These are phyloP conservation scores for Copidosoma aretas DNA, from an alignment of 2,888 invertebrate species.

Conservation along the genomic window DNA sequence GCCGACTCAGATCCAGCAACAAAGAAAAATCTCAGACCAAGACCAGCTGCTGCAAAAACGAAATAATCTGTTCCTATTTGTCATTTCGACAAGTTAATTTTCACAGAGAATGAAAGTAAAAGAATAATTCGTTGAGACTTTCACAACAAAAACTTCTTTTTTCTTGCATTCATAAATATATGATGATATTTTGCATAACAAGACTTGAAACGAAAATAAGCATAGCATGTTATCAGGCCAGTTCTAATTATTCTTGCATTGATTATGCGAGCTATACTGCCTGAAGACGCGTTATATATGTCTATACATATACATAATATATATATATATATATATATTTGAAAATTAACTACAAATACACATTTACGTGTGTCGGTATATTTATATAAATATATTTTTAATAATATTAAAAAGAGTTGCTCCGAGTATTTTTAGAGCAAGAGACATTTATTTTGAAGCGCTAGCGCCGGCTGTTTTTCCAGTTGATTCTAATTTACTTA, in stretches of 20 bases:
- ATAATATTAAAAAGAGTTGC: conserved; percentile 36
- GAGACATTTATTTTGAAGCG: not conserved
- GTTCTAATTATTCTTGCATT: conserved; percentile 18
- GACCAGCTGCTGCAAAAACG: conserved; percentile 63
- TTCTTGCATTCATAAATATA: conserved; percentile 29
- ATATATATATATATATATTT: conserved; percentile 9
- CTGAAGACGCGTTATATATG: conserved; percentile 37
- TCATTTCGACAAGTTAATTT: conserved; percentile 12
- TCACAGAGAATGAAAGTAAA: conserved; percentile 5
- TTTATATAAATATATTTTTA: conserved; percentile 34
- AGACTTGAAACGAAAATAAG: conserved; percentile 37
- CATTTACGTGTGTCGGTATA: conserved; percentile 16
- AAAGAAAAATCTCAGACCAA: conserved; percentile 74
- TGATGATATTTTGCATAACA: conserved; percentile 38
- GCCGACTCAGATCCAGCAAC: conserved; percentile 94
- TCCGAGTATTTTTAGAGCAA: conserved; percentile 18
- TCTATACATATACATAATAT: conserved; percentile 15
- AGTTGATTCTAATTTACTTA: conserved; percentile 19
- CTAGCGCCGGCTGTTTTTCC: conserved; percentile 17
- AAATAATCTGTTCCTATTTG: conserved; percentile 24
- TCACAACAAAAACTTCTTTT: conserved; percentile 18
- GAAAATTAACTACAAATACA: conserved; percentile 11
- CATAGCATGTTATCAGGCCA: conserved; percentile 36
- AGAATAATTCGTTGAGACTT: conserved; percentile 25
- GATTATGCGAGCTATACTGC: conserved; percentile 15